phyloP scores from a whole-genome alignment of 1,140 invertebrate species.

The Choristoneura fumiferana region DNA sequence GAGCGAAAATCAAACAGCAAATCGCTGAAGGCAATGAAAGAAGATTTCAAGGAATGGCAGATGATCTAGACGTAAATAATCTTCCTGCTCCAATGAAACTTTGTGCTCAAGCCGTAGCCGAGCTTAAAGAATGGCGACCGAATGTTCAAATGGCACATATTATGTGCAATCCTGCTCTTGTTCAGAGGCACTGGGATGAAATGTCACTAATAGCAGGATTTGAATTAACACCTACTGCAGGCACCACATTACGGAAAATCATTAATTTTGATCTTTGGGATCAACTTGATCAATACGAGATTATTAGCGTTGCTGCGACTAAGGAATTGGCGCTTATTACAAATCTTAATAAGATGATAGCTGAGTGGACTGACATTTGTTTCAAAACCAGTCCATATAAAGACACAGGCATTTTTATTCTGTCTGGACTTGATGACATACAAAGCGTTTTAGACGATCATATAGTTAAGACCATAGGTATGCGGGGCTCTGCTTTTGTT shows the following conservation, averaged over 20 bases:
- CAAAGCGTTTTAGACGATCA: conserved; percentile 93
- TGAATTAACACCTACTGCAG: conserved; percentile 91
- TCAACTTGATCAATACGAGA: conserved; percentile 89
- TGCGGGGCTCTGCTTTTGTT: conserved; percentile 94
- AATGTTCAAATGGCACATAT: conserved; percentile 89
- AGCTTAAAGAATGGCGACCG: conserved; percentile 89
- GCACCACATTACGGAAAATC: conserved; percentile 90
- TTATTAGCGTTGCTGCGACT: conserved; percentile 92
- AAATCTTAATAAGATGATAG: conserved; percentile 89
- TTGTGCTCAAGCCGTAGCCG: conserved; percentile 83
- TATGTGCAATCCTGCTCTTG: conserved; percentile 92
- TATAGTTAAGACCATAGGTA: conserved; percentile 91
- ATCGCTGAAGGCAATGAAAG: conserved; percentile 82
- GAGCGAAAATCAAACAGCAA: conserved; percentile 88
- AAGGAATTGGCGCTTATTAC: conserved; percentile 92
- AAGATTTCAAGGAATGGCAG: conserved; percentile 84
- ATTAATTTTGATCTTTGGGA: conserved; percentile 86
- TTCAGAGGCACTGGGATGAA: conserved; percentile 94
- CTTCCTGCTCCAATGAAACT: conserved; percentile 89
- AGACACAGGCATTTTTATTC: conserved; percentile 88
- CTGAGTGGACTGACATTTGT: conserved; percentile 89
- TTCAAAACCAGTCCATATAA: conserved; percentile 87
- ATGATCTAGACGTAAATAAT: conserved; percentile 87
- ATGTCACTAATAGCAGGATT: conserved; percentile 91
- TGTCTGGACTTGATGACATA: conserved; percentile 91